A percentile compares a stretch with the other conserved stretches of the same genome.
phyloP scores from a whole-genome alignment of 1,140 invertebrate species.

The Bombyx mandarina region DNA sequence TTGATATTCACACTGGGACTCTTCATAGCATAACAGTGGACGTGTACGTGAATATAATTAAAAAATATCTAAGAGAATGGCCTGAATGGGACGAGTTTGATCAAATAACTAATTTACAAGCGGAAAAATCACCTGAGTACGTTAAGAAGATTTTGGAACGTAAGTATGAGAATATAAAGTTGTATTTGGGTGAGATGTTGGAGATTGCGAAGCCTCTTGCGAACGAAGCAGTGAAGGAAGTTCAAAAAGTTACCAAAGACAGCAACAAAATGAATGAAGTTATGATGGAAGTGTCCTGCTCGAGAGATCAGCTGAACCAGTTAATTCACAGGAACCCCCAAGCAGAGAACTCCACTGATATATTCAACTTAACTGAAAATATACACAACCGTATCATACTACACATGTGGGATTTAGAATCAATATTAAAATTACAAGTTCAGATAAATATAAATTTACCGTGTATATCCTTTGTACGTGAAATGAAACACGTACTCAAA shows the following conservation, averaged over 20 bases:
- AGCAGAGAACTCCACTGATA: conserved; percentile 15
- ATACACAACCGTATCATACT: not conserved
- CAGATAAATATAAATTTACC: not conserved
- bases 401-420: not conserved
- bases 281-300: conserved; percentile 32
- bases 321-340: conserved; percentile 31
- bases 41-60: conserved; percentile 45
- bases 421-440: conserved; percentile 2
- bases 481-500: conserved; percentile 25
- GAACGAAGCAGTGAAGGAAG: conserved; percentile 9
- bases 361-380: conserved; percentile 30
- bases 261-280: conserved; percentile 9
- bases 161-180: conserved; percentile 33
- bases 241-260: conserved; percentile 4
- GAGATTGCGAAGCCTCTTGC: conserved; percentile 18
- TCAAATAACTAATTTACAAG: conserved; percentile 19
- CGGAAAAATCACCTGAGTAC: conserved; percentile 13
- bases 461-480: conserved; percentile 7
- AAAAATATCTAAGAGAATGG: conserved; percentile 57
- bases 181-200: conserved; percentile 28
- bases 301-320: conserved; percentile 34
- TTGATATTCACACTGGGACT: conserved; percentile 23
- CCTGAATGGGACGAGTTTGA: conserved; percentile 53
- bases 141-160: conserved; percentile 23
- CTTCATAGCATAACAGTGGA: conserved; percentile 37